phyloP scores from a whole-genome alignment of 2,797 vertebrate species.

The Coluber constrictor region DNA sequence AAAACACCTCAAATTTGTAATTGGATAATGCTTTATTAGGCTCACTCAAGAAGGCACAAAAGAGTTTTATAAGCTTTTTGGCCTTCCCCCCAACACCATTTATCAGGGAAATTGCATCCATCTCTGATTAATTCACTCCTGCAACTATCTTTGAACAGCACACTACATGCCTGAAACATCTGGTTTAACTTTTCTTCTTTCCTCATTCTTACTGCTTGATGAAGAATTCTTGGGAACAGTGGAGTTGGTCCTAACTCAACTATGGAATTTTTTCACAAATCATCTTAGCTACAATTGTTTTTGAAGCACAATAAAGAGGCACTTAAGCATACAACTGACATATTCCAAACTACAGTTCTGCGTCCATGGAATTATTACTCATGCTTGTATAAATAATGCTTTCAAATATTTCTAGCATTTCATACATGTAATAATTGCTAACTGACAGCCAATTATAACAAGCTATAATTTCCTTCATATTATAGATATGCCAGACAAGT shows the following conservation, averaged over 20 bases:
- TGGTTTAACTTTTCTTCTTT: neutral
- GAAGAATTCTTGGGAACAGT: neutral
- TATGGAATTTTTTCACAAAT: neutral
- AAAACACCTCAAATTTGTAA: neutral
- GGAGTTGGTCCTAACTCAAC: neutral
- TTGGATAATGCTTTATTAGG: neutral
- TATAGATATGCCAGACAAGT: neutral
- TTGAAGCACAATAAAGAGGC: neutral
- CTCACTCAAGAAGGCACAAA: neutral
- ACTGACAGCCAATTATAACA: neutral
- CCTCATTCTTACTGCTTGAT: neutral
- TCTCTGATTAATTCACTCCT: neutral
- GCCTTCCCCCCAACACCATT: neutral
- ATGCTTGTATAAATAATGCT: neutral
- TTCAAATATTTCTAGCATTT: neutral
- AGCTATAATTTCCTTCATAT: neutral
- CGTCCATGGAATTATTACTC: neutral
- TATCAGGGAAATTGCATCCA: neutral
- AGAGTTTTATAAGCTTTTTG: neutral
- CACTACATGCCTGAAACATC: neutral
- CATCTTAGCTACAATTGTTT: neutral
- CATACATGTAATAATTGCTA: neutral
- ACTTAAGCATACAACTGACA: neutral
- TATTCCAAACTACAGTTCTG: neutral
- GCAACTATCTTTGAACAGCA: neutral